These are phyloP conservation scores for Zapus hudsonius DNA, from an alignment of 2,113 vertebrate genomes.

Conservation along the genomic window DNA sequence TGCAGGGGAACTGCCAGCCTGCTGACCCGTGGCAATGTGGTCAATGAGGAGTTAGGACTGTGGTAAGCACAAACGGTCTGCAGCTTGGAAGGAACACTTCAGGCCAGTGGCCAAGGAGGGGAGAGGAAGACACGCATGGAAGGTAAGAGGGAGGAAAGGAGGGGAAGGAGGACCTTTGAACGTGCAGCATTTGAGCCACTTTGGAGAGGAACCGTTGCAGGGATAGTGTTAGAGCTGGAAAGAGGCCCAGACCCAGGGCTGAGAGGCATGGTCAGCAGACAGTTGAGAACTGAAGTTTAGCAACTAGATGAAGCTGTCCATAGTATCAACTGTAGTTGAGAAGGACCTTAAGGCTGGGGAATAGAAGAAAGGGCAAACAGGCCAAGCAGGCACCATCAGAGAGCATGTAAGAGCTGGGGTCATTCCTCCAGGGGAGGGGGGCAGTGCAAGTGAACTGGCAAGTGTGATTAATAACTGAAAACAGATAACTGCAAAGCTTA, in stretches of 20 bases:
- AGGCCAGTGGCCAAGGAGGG: neutral
- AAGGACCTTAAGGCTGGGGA: neutral
- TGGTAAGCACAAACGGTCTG: neutral
- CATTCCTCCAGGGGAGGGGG: neutral
- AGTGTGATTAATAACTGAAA: neutral
- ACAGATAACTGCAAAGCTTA: neutral
- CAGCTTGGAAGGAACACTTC: neutral
- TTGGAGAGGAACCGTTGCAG: neutral
- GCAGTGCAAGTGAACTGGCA: neutral
- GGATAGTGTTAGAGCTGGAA: neutral
- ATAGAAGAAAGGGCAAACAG: neutral
- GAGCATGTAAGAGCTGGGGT: neutral
- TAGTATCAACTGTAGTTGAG: neutral
- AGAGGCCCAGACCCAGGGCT: neutral
- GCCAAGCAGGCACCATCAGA: neutral
- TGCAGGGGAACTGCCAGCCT: neutral
- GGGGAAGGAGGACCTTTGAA: neutral
- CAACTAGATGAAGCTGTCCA: neutral
- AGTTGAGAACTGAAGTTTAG: neutral
- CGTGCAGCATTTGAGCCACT: neutral
- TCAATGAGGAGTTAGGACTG: neutral
- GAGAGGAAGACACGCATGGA: neutral
- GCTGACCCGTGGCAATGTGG: neutral
- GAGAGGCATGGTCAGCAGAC: neutral
- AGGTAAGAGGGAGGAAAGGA: neutral